Percentiles rank a stretch among this genome's conserved stretches.
Conservation (phyloP, 2,797 vertebrate genomes). For the Rhinatrema bivittatum region DNA sequence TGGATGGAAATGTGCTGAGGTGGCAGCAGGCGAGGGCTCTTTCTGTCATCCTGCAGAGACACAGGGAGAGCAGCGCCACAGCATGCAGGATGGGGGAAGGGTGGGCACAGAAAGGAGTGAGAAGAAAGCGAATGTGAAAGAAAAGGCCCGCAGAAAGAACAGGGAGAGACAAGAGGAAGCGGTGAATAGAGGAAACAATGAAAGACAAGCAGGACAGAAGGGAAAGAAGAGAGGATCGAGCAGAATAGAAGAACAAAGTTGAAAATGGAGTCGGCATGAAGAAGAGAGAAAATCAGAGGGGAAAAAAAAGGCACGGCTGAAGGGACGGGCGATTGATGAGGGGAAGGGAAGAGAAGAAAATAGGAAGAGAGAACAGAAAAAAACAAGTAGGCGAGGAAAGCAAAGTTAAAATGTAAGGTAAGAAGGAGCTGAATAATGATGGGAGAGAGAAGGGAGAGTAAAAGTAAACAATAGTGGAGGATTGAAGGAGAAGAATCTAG, state of each 20-base stretch:
- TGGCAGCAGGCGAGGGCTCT: too few species aligned
- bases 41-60: too few species aligned
- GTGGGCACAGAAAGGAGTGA: too few species aligned
- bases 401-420: neutral
- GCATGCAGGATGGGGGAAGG: too few species aligned
- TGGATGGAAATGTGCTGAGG: constrained; percentile 5
- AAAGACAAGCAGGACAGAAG: neutral
- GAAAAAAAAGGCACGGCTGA: neutral
- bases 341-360: neutral
- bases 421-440: too few species aligned
- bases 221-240: neutral
- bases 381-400: neutral
- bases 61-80: too few species aligned
- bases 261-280: neutral
- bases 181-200: neutral
- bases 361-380: neutral
- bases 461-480: too few species aligned
- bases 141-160: neutral
- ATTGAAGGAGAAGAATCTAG: too few species aligned
- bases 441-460: neutral
- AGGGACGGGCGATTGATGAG: neutral
- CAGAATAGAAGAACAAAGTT: too few species aligned
- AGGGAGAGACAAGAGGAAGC: neutral
- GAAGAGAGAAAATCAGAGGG: neutral
- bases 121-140: too few species aligned